Base-by-base conservation (phyloP, 2,888 invertebrate genomes). In the Chaitophorus viminalis region DNA sequence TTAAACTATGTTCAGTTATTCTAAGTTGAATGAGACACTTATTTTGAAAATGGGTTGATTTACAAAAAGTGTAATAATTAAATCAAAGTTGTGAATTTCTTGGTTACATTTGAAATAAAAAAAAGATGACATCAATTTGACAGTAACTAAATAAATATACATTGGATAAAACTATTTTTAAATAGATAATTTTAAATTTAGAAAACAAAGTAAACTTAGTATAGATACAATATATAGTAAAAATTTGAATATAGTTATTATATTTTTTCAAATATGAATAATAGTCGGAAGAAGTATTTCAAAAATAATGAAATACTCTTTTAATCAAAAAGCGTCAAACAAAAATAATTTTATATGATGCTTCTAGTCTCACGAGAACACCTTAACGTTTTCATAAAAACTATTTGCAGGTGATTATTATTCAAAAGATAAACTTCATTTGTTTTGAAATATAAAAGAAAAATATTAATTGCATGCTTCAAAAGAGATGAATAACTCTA, bases 401-500 rank as follows among this genome's bases (percentile, higher is more conserved):
- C n/a, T 52, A 31, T 52, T 68, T 52, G 25, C 17, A 85, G 9
- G 9, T 65, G n/a, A 77, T 77, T 77, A 85, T 85, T 77, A 77
- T 85, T 77, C 68, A 18, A 76, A 84, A 52, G 14, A 77, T 68
- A 46, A 77, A 68, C 77, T 31, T 77, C 17, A 68, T 33, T 68
- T 31, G 18, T 46, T 77, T 68, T 68, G 14, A 76, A 46, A 21
- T 54, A 54, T 29, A 3, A 17, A 29, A 60, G 60, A 60, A 60
- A 83, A 83, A 11, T 54, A 36, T 75, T 18, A 75, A 75, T 60
- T 75, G 21, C n/a, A 29, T 5, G n/a, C 46, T 74, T 36, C 14
- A 74, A 54, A 36, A 54, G 8, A n/a, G n/a, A n/a, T 9, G 14
- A n/a, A 75, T 14, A 39, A n/a, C 39, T 75, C 0, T n/a, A 60